These are phyloP conservation scores for Gonioctena quinquepunctata DNA, from an alignment of 1,140 invertebrate species.

Conservation along the genomic window DNA sequence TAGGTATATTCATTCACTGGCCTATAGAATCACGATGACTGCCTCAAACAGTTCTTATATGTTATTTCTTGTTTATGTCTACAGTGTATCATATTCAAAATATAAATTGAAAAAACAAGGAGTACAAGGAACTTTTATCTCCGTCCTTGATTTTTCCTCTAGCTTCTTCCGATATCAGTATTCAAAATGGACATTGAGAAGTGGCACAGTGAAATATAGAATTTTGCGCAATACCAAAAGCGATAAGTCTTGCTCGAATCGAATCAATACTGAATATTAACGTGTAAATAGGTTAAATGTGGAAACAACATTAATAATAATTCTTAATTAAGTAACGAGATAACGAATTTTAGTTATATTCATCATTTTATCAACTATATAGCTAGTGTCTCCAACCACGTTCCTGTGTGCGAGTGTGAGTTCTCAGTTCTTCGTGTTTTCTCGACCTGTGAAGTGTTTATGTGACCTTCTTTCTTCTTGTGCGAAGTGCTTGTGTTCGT, in stretches of 20 bases:
- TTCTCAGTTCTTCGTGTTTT: conserved; percentile 26
- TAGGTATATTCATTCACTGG: too few species aligned
- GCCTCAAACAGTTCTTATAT: too few species aligned
- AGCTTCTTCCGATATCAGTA: neutral
- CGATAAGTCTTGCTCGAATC: conserved; percentile 2
- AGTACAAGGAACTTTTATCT: neutral
- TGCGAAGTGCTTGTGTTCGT: conserved; percentile 13
- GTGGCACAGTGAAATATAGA: neutral
- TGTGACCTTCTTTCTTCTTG: neutral
- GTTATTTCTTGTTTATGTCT: neutral
- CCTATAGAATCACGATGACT: too few species aligned
- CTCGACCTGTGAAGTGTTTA: conserved; percentile 26
- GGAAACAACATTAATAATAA: conserved; percentile 16
- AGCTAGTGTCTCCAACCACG: conserved; percentile 25
- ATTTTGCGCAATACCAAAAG: conserved; percentile 6
- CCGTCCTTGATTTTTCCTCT: conserved; percentile 3
- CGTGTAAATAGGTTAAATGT: conserved; percentile 18
- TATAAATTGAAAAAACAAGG: neutral
- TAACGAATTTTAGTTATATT: conserved; percentile 21
- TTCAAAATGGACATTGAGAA: neutral
- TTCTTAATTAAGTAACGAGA: conserved; percentile 16
- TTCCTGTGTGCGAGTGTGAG: neutral
- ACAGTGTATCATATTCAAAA: neutral
- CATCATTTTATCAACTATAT: conserved; percentile 16
- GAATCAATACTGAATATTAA: conserved; percentile 8